A percentile compares a stretch with the other conserved stretches of the same genome.
phyloP scores from a whole-genome alignment of 2,888 invertebrate species.

The Lagria hirta region DNA sequence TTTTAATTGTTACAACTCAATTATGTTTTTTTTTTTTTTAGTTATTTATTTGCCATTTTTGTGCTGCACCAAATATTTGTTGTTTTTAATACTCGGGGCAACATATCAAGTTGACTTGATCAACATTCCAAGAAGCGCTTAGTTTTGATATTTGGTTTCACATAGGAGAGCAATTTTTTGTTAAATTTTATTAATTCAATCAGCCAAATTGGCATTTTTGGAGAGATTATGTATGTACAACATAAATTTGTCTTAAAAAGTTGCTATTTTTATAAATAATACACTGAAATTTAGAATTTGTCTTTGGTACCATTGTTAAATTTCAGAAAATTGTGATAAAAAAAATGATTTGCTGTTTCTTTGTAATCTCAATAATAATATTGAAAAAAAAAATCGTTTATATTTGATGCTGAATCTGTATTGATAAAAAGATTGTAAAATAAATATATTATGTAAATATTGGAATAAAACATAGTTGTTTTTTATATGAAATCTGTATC shows the following conservation, averaged over 20 bases:
- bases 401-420: slow-evolving; percentile 52
- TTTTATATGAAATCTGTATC: slow-evolving; percentile 42
- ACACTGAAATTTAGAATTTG: slow-evolving; percentile 32
- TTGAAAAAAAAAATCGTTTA: slow-evolving; percentile 44
- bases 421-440: slow-evolving; percentile 47
- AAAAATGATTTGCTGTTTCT: slow-evolving; percentile 40
- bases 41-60: no score
- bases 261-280: slow-evolving; percentile 42
- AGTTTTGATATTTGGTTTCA: no score
- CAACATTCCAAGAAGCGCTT: no score
- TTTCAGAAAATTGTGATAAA: slow-evolving; percentile 53
- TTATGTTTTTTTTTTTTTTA: no score
- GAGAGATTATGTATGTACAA: no score
- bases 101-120: no score
- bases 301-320: slow-evolving; percentile 42
- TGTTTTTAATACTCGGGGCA: no score
- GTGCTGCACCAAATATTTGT: no score
- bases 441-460: slow-evolving; percentile 44
- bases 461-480: slow-evolving; percentile 44
- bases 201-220: slow-evolving; percentile 17
- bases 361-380: slow-evolving; percentile 37
- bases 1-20: no score
- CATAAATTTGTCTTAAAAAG: slow-evolving; percentile 35
- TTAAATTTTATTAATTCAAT: not conserved
- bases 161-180: no score